phyloP scores from a whole-genome alignment of 1,140 invertebrate genomes.

The Formica selysi region DNA sequence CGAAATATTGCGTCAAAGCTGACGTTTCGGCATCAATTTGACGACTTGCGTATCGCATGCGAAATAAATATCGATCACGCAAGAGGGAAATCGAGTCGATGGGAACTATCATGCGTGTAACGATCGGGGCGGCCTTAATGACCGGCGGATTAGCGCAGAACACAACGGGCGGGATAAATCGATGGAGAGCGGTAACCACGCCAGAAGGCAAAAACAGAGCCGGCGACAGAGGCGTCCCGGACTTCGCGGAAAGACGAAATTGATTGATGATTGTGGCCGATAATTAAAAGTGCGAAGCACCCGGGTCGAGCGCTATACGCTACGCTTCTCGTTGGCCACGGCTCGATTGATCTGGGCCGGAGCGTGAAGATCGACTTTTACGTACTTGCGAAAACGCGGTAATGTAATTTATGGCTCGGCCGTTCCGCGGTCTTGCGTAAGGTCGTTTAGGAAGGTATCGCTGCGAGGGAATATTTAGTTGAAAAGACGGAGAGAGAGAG shows the following conservation, averaged over 20 bases:
- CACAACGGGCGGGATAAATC: constrained; percentile 70
- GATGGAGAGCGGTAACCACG: constrained; percentile 67
- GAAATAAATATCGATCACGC: constrained; percentile 70
- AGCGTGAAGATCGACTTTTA: constrained; percentile 62
- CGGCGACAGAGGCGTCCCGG: constrained; percentile 59
- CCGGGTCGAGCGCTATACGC: neutral
- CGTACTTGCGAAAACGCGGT: constrained; percentile 59
- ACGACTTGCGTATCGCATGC: constrained; percentile 54
- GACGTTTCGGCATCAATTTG: constrained; percentile 17
- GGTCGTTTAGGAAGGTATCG: constrained; percentile 53
- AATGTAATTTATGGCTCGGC: constrained; percentile 58
- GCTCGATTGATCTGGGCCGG: constrained; percentile 54
- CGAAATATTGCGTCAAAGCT: constrained; percentile 32
- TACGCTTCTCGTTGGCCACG: constrained; percentile 40
- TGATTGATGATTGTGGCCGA: constrained; percentile 80
- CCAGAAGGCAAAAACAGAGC: constrained; percentile 72
- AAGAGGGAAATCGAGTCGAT: constrained; percentile 56
- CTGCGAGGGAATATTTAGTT: constrained; percentile 52
- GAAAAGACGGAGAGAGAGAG: neutral
- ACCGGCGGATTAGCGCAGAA: constrained; percentile 69
- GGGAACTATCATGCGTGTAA: constrained; percentile 74
- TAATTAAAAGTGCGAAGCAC: constrained; percentile 75
- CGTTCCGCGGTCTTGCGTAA: constrained; percentile 55
- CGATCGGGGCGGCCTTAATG: constrained; percentile 75
- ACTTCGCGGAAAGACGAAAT: constrained; percentile 69